Base-by-base conservation (phyloP, 2,888 invertebrate species). In the Baccha elongata region DNA sequence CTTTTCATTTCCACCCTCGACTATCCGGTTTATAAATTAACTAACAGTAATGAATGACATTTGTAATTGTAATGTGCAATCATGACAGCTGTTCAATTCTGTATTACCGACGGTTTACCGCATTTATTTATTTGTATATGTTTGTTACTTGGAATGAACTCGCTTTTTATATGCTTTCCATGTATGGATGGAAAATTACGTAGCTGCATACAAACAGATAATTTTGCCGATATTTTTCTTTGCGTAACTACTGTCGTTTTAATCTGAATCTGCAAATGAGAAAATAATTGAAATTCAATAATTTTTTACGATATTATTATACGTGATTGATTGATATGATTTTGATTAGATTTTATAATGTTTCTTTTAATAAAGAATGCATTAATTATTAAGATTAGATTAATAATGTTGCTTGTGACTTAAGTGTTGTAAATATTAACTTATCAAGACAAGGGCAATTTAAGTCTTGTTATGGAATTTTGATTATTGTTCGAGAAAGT, bases 141-240 rank as follows among this genome's bases (percentile, higher is more conserved):
- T 69, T 60, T 35, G 68, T 42, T 37, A 35, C 48, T 50, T 35
- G 44, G 26, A 65, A 74, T 65, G 65, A 52, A 69, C 50, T 74
- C 50, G 50, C 58, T 80, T 80, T 80, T 74, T 69, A 74, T 73
- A 74, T 32, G n/a, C n/a, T 2, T 5, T 29, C 69, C 65, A 65
- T 74, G 29, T 52, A 75, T 50, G 74, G 74, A 37, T 65, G 65
- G 69, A 71, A 74, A 80, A 80, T 80, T 80, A 80, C 80, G 69
- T 80, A 72, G 52, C 67, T 73, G 53, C 23, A 53, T 35, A 35
- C 17, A 52, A 15, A 50, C 10, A 3, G n/a, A 21, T n/a, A 23
- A 55, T 55, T 37, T 23, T 55, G 21, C 10, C 21, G 37, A 37
- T 21, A 55, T 37, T 55, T 55, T 55, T 53, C 53, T 53, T 55